Base-by-base conservation (phyloP, 2,113 vertebrate genomes). In the Cardinalis cardinalis region DNA sequence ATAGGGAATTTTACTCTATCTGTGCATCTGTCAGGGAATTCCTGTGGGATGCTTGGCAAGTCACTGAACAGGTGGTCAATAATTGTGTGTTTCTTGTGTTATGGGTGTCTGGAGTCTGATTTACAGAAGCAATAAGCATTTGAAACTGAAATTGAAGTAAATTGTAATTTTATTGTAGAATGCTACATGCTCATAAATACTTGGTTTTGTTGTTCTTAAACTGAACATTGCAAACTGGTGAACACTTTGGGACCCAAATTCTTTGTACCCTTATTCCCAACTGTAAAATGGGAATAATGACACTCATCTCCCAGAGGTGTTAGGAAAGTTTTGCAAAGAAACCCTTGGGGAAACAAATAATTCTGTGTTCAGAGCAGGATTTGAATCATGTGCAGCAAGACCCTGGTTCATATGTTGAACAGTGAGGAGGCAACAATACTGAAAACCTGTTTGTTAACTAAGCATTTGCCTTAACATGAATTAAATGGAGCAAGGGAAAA, bases 1-100 rank as follows among this genome's bases (percentile, higher is more conserved):
- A 9, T 3, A 64, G 94, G 95, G 95, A 95, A 95, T 95, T 94
- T 91, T 76, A 88, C 56, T 92, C 85, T 96, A 91, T 91, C 82
- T 80, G 64, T 74, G 83, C 95, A 96, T 96, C 95, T 96, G 94
- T 91, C 93, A 95, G 64, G 64, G 56, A 92, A 95, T 94, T 96
- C 95, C 94, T 95, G 23, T 55, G 94, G 89, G 94, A 94, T 59
- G 31, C 52, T 84, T 91, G 83, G 91, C 60, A 95, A 95, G 87
- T 86, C 93, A 91, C 69, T 84, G 94, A 95, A 95, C 94, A 95
- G 94, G 95, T 96, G 95, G 94, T 94, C 93, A 95, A 95, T 96
- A 95, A 96, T 95, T 81, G 93, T 95, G 94, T 95, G 92, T 94
- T 95, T 95, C 93, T 95, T 95, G 82, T 91, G 72, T 94, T 95